These are phyloP conservation scores for Colinus virginianus DNA, from an alignment of 2,113 vertebrate species.

Conservation along the genomic window DNA sequence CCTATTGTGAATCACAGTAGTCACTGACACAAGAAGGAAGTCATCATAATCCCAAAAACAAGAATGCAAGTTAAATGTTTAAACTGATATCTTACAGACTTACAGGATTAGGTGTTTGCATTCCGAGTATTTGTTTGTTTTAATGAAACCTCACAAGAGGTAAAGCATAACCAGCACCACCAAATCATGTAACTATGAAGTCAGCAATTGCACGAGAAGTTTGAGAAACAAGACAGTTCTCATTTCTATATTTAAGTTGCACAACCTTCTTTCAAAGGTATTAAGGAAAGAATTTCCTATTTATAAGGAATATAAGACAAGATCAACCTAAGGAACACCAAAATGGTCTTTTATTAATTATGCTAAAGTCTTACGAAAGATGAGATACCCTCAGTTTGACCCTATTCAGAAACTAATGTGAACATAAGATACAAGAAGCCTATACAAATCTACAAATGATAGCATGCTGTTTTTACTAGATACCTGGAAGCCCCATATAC, in stretches of 20 bases:
- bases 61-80: background rate
- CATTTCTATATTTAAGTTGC: background rate
- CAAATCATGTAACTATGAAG: background rate
- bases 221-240: background rate
- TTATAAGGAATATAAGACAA: background rate
- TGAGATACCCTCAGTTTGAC: background rate
- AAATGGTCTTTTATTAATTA: background rate
- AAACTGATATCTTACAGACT: fast-evolving
- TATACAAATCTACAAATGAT: background rate
- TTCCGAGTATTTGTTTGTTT: background rate
- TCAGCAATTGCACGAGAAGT: background rate
- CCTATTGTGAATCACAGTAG: background rate
- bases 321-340: background rate
- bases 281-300: background rate
- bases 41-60: background rate
- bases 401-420: background rate
- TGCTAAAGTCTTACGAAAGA: background rate
- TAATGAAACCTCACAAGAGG: background rate
- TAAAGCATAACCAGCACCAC: background rate
- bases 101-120: background rate
- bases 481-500: background rate
- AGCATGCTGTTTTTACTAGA: background rate
- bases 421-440: background rate
- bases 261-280: background rate
- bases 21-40: background rate